Evolutionary conservation across 2,797 vertebrate species (phyloP).

Genomic region (Synaphobranchus kaupii): DNA sequence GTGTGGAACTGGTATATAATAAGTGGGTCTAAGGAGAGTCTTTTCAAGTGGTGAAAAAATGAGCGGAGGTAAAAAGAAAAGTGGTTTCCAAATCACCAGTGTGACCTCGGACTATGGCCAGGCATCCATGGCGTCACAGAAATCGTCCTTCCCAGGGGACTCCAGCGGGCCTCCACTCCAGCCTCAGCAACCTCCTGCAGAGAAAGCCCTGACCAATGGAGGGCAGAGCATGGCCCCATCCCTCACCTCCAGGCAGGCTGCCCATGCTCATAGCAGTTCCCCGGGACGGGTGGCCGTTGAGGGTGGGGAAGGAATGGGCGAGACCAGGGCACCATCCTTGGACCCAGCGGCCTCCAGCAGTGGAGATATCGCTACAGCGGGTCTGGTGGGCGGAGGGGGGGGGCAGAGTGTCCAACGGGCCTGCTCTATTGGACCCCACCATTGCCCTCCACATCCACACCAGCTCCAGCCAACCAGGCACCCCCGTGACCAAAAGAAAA

Average conservation of each 20-base stretch:
- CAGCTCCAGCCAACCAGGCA: slow-evolving; percentile 67
- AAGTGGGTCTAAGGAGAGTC: neutral
- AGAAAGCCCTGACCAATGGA: slow-evolving; percentile 24
- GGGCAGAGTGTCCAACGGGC: slow-evolving; percentile 39
- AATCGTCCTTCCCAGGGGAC: neutral
- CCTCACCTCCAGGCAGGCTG: neutral
- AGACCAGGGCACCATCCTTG: neutral
- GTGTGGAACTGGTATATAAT: neutral
- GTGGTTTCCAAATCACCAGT: slow-evolving; percentile 88
- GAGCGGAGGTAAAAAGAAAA: slow-evolving; percentile 81
- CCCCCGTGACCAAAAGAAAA: slow-evolving; percentile 60
- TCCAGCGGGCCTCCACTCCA: slow-evolving; percentile 41
- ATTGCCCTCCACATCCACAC: slow-evolving; percentile 52
- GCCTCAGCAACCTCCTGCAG: neutral
- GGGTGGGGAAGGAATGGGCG: neutral
- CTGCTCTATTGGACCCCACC: slow-evolving; percentile 36
- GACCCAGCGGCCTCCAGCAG: slow-evolving; percentile 28
- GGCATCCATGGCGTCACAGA: slow-evolving; percentile 46
- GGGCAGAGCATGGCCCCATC: slow-evolving; percentile 18
- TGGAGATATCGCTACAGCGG: slow-evolving; percentile 1
- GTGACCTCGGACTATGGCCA: slow-evolving; percentile 78
- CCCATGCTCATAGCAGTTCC: slow-evolving; percentile 21
- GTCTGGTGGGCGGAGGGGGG: neutral
- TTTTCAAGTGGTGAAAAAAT: slow-evolving; percentile 51
- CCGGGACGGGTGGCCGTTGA: slow-evolving; percentile 38